A percentile compares a stretch with the other conserved stretches of the same genome.
Evolutionary conservation across 2,888 invertebrate genomes (phyloP).

Genomic region (Hypselothyrea guttata): DNA sequence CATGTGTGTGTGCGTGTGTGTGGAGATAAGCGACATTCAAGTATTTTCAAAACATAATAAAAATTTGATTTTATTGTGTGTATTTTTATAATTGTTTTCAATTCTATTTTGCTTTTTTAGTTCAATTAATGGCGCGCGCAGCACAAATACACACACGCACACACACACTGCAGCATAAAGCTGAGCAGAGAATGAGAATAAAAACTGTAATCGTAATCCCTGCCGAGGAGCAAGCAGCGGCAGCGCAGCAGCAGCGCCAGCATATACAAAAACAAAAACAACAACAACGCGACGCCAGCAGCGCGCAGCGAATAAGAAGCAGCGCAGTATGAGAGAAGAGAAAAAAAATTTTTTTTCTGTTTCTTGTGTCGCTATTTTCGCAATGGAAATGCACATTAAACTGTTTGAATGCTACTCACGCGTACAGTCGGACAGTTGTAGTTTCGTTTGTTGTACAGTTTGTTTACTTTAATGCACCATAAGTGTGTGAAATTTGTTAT

Average conservation of each 20-base stretch:
- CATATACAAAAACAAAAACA: constrained; percentile 40
- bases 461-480: constrained; percentile 49
- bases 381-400: constrained; percentile 46
- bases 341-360: constrained; percentile 55
- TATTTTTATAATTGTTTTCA: constrained; percentile 72
- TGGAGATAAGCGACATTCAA: constrained; percentile 62
- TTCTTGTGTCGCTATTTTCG: constrained; percentile 29
- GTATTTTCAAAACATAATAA: constrained; percentile 76
- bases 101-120: constrained; percentile 29
- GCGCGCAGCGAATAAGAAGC: constrained; percentile 51
- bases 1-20: neutral
- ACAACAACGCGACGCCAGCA: constrained; percentile 46
- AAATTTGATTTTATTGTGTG: constrained; percentile 69
- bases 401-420: constrained; percentile 60
- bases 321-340: constrained; percentile 55
- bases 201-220: constrained; percentile 68
- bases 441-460: constrained; percentile 46
- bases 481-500: constrained; percentile 60
- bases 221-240: constrained; percentile 40
- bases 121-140: constrained; percentile 73
- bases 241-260: constrained; percentile 22
- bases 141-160: constrained; percentile 39
- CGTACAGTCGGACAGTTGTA: constrained; percentile 49
- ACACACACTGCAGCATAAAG: constrained; percentile 60
- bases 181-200: constrained; percentile 60